Evolutionary conservation across 2,888 invertebrate species (phyloP).

Genomic region (Automeris io): DNA sequence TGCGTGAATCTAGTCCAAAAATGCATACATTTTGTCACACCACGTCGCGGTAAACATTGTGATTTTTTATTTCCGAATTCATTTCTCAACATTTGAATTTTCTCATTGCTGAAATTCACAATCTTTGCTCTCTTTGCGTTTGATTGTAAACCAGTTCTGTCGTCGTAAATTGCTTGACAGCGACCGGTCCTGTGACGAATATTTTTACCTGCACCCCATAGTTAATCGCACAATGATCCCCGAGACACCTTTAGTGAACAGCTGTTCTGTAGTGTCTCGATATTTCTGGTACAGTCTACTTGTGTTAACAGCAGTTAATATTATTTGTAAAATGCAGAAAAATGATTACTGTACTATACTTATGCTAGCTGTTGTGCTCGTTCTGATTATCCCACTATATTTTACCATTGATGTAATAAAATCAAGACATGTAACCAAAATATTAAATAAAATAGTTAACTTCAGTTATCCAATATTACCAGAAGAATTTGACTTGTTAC

Average conservation of each 20-base stretch:
- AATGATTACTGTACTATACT: conserved; percentile 9
- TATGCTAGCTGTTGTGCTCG: conserved; percentile 28
- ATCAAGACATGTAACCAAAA: conserved; percentile 24
- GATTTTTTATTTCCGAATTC: too few species aligned
- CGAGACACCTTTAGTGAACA: conserved; percentile 24
- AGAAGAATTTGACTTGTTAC: conserved; percentile 23
- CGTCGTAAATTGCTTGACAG: conserved; percentile 1
- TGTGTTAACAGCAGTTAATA: not conserved
- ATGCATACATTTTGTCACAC: too few species aligned
- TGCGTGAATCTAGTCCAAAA: too few species aligned
- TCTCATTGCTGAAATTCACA: too few species aligned
- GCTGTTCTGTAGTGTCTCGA: conserved; percentile 12
- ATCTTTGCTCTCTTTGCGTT: not conserved
- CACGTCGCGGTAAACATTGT: too few species aligned
- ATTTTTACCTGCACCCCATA: conserved; percentile 49
- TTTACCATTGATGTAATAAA: conserved; percentile 33
- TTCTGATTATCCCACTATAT: conserved; percentile 27
- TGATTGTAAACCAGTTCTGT: conserved; percentile 2
- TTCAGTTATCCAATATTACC: conserved; percentile 36
- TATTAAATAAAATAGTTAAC: conserved; percentile 31
- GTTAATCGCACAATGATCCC: conserved; percentile 9
- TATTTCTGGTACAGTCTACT: conserved; percentile 9
- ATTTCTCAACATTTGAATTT: too few species aligned
- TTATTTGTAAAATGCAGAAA: too few species aligned
- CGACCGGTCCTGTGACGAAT: conserved; percentile 26